Conservation (phyloP, 2,113 vertebrate species). For the Malurus elegans region DNA sequence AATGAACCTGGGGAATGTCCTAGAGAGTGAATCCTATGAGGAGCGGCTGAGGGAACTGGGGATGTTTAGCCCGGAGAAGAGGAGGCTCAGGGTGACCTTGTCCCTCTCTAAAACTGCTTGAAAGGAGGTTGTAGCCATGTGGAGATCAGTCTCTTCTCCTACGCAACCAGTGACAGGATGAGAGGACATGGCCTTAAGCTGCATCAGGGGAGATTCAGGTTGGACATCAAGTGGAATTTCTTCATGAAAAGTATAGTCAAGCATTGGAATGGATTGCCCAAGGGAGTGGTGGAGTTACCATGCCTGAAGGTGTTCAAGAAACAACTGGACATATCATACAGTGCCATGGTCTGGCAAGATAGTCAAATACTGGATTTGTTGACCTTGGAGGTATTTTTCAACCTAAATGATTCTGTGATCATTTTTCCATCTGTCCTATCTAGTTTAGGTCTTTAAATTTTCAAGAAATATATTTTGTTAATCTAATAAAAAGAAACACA, state of each 20-base stretch:
- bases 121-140: background rate
- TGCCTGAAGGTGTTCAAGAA: background rate
- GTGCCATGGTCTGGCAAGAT: background rate
- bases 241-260: background rate
- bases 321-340: background rate
- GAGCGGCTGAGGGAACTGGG: accelerated
- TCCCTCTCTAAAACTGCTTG: background rate
- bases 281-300: background rate
- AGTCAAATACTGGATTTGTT: background rate
- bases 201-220: background rate
- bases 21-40: background rate
- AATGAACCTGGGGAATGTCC: background rate
- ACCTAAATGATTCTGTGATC: accelerated
- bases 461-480: background rate
- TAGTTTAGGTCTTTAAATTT: background rate
- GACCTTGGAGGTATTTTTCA: background rate
- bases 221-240: background rate
- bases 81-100: background rate
- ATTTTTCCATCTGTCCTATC: background rate
- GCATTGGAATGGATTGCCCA: accelerated
- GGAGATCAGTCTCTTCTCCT: no score
- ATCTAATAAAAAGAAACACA: background rate
- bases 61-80: background rate
- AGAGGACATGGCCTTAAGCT: background rate
- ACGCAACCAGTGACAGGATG: background rate